phyloP scores from a whole-genome alignment of 2,797 vertebrate species.

The Lepus townsendii region DNA sequence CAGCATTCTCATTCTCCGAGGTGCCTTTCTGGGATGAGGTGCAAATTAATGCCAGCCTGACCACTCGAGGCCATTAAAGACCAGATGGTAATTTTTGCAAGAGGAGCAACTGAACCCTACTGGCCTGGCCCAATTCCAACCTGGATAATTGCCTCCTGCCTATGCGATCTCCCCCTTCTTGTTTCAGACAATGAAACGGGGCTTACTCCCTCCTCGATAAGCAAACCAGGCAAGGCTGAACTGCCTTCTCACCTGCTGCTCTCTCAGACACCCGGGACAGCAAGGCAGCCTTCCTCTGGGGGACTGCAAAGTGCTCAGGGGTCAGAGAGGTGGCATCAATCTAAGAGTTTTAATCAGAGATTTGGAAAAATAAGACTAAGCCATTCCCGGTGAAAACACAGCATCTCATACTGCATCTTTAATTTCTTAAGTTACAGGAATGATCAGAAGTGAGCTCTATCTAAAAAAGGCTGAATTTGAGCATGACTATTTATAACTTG shows the following conservation, averaged over 20 bases:
- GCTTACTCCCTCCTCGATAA: constrained; percentile 62
- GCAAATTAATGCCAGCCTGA: constrained; percentile 77
- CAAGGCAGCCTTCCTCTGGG: not conserved
- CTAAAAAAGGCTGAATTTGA: constrained; percentile 4
- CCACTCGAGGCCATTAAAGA: constrained; percentile 62
- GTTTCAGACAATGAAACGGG: constrained; percentile 55
- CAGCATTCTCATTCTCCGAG: constrained; percentile 52
- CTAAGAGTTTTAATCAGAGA: constrained; percentile 15
- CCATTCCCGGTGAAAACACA: constrained; percentile 50
- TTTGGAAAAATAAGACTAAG: constrained; percentile 46
- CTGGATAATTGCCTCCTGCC: constrained; percentile 64
- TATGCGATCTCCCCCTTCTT: constrained; percentile 42
- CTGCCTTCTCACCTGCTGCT: not conserved
- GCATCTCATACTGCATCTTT: constrained; percentile 44
- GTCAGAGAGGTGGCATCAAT: not conserved
- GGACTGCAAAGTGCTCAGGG: not conserved
- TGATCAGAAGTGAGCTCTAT: constrained; percentile 73
- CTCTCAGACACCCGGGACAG: fast-evolving
- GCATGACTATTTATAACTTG: constrained; percentile 40
- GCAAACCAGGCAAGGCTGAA: not conserved
- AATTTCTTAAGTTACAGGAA: constrained; percentile 40
- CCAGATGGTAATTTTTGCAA: constrained; percentile 66
- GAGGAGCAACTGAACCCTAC: constrained; percentile 66
- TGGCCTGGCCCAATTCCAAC: constrained; percentile 57
- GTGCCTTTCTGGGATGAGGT: constrained; percentile 69